A percentile compares a stretch with the other conserved stretches of the same genome.
Evolutionary conservation across 2,888 invertebrate genomes (phyloP).

Genomic region (Amphipyra berbera): DNA sequence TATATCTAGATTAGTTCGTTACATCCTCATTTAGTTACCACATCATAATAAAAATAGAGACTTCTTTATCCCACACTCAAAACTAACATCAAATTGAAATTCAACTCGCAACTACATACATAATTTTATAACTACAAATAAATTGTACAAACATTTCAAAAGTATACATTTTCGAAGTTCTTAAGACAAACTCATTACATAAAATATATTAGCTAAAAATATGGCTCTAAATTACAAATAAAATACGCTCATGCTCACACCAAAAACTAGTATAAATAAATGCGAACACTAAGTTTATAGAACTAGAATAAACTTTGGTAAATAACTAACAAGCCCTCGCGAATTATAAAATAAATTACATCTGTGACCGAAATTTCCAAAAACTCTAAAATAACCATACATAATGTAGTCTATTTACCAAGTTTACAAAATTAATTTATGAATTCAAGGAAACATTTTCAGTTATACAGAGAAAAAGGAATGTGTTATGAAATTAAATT

Average conservation of each 20-base stretch:
- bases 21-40: slow-evolving; percentile 60
- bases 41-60: slow-evolving; percentile 73
- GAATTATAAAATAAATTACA: slow-evolving; percentile 15
- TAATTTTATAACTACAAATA: slow-evolving; percentile 50
- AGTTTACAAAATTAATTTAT: slow-evolving; percentile 31
- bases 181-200: slow-evolving; percentile 44
- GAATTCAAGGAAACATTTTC: slow-evolving; percentile 7
- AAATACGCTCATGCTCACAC: slow-evolving; percentile 51
- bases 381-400: slow-evolving; percentile 14
- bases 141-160: slow-evolving; percentile 60
- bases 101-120: slow-evolving; percentile 57
- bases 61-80: slow-evolving; percentile 66
- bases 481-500: slow-evolving; percentile 11
- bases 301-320: slow-evolving; percentile 61
- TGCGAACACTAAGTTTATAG: slow-evolving; percentile 51
- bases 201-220: slow-evolving; percentile 47
- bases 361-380: slow-evolving; percentile 14
- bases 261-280: slow-evolving; percentile 57
- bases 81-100: slow-evolving; percentile 65
- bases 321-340: slow-evolving; percentile 51
- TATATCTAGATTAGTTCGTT: slow-evolving; percentile 71
- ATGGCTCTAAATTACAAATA: slow-evolving; percentile 50
- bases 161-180: slow-evolving; percentile 46
- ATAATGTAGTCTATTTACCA: slow-evolving; percentile 48
- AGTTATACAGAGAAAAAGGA: slow-evolving; percentile 22